A percentile compares a stretch with the other conserved stretches of the same genome.
phyloP scores from a whole-genome alignment of 2,888 invertebrate species.

The Adelphocoris suturalis region DNA sequence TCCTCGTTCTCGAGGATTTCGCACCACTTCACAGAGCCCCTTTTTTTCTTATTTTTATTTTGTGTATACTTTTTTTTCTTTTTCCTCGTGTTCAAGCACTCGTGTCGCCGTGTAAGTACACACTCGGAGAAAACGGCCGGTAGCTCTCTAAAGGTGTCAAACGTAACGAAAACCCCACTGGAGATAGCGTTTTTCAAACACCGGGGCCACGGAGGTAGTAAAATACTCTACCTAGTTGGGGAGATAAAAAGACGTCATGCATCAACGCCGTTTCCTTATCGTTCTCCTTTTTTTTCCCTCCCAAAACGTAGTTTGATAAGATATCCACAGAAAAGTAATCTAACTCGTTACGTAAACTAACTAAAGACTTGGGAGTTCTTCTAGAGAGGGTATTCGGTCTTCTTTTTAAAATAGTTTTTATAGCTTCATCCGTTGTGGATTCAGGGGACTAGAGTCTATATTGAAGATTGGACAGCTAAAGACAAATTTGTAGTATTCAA shows the following conservation, averaged over 20 bases:
- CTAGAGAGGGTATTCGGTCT: not conserved
- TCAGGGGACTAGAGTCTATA: too few relatives aligned
- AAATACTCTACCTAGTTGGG: not conserved
- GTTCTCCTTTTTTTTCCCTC: constrained; percentile 13
- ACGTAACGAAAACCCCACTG: not conserved
- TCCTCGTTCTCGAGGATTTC: too few relatives aligned
- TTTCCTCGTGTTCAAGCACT: constrained; percentile 5
- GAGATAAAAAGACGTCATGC: constrained; percentile 31
- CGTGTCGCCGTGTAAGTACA: constrained; percentile 19
- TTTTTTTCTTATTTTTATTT: too few relatives aligned
- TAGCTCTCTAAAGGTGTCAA: constrained; percentile 32
- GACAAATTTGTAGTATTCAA: too few relatives aligned
- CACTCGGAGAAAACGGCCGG: not conserved
- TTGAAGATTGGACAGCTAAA: too few relatives aligned
- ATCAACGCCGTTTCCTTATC: constrained; percentile 15
- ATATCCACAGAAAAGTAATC: constrained; percentile 1
- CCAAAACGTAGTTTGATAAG: constrained; percentile 40
- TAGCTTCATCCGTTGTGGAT: too few relatives aligned
- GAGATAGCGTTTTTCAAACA: not conserved
- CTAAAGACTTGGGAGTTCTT: not conserved
- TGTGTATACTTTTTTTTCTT: not conserved
- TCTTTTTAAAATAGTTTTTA: too few relatives aligned
- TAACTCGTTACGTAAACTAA: constrained; percentile 51
- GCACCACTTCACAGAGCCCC: not conserved
- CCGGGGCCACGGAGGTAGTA: constrained; percentile 8